Evolutionary conservation across 2,888 invertebrate genomes (phyloP).

Genomic region (Epistrophella euchroma): DNA sequence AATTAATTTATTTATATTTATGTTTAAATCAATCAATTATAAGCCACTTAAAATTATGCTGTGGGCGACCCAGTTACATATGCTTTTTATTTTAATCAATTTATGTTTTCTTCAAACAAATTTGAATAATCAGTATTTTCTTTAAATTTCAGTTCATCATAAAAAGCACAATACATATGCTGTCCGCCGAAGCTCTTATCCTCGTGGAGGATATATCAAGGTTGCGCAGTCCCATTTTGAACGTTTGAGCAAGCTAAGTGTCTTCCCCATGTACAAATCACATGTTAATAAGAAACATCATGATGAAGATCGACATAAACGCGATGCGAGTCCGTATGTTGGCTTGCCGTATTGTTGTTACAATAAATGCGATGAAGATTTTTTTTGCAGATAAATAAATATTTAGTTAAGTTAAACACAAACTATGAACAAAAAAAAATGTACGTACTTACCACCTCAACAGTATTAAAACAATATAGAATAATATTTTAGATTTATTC

Average conservation of each 20-base stretch:
- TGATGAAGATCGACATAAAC: constrained; percentile 79
- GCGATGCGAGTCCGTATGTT: constrained; percentile 78
- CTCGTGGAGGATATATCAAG: constrained; percentile 81
- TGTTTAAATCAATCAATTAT: no score
- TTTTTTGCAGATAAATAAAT: constrained; percentile 80
- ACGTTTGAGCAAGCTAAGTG: constrained; percentile 79
- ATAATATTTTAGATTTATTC: constrained; percentile 5
- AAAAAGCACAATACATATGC: constrained; percentile 76
- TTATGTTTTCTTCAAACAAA: background rate
- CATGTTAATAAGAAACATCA: constrained; percentile 75
- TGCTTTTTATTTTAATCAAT: no score
- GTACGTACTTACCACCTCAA: constrained; percentile 8
- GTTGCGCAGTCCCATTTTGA: constrained; percentile 79
- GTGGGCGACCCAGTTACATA: no score
- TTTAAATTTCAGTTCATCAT: constrained; percentile 78
- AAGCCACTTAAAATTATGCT: no score
- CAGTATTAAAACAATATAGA: constrained; percentile 58
- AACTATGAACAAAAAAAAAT: background rate
- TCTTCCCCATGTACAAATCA: constrained; percentile 81
- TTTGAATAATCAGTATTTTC: constrained; percentile 21
- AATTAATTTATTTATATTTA: no score
- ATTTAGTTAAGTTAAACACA: constrained; percentile 11
- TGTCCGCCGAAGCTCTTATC: constrained; percentile 80
- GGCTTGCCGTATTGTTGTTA: constrained; percentile 81
- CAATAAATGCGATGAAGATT: constrained; percentile 81